Evolutionary conservation across 2,797 vertebrate genomes (phyloP).

Genomic region (Poeciliopsis presidionis): DNA sequence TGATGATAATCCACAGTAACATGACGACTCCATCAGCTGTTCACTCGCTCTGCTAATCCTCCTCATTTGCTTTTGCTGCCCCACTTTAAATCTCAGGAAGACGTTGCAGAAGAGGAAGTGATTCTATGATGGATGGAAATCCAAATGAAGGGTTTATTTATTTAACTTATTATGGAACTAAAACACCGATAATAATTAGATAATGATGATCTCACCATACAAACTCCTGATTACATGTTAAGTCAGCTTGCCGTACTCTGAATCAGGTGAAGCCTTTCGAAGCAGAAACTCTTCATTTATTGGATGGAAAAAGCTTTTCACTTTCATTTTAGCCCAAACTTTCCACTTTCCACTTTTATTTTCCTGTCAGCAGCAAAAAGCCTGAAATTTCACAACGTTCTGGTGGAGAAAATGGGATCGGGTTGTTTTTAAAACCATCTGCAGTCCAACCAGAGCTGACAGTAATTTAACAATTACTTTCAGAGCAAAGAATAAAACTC

Average conservation of each 20-base stretch:
- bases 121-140: no score
- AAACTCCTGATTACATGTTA: background rate
- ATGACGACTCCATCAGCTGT: no score
- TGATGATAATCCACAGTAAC: no score
- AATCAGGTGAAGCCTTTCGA: background rate
- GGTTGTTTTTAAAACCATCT: background rate
- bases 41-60: no score
- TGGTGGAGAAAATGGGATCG: background rate
- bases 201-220: background rate
- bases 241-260: background rate
- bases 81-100: no score
- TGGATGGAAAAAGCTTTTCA: background rate
- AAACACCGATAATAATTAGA: background rate
- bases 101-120: no score
- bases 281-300: background rate
- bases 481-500: background rate
- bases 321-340: background rate
- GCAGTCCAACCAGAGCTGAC: background rate
- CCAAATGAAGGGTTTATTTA: background rate
- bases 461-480: background rate
- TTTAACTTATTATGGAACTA: background rate
- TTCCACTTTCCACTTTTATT: background rate
- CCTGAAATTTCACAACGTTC: background rate
- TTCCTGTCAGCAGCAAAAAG: background rate
- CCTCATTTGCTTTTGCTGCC: no score